A percentile compares a stretch with the other conserved stretches of the same genome.
Evolutionary conservation across 2,113 vertebrate genomes (phyloP).

Genomic region (Passerina amoena): DNA sequence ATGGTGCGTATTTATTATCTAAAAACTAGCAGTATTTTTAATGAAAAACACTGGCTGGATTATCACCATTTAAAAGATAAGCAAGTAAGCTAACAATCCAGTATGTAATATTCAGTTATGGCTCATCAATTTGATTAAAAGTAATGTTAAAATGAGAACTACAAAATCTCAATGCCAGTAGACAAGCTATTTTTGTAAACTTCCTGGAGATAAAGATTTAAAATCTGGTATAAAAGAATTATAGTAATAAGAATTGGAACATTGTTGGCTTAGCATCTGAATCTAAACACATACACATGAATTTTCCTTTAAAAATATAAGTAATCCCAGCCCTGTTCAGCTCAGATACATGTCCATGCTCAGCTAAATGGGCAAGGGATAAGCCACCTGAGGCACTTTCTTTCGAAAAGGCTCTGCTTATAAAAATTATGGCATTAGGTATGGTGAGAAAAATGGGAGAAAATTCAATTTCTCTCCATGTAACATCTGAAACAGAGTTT

Average conservation of each 20-base stretch:
- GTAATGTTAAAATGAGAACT: background rate
- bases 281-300: background rate
- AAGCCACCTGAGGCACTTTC: background rate
- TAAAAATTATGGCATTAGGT: background rate
- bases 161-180: background rate
- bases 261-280: background rate
- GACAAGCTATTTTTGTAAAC: background rate
- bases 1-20: background rate
- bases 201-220: background rate
- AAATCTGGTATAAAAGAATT: background rate
- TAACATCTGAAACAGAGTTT: background rate
- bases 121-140: conserved; percentile 17
- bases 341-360: background rate
- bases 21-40: background rate
- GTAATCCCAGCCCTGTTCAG: background rate
- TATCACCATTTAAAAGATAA: background rate
- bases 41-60: background rate
- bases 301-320: background rate
- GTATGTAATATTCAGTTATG: background rate
- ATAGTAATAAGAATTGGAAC: background rate
- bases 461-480: background rate
- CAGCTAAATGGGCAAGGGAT: background rate
- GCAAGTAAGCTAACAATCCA: background rate
- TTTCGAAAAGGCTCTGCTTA: background rate
- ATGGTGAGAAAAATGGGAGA: background rate